Evolutionary conservation across 1,140 invertebrate genomes (phyloP).

Genomic region (Scaptomyza montana): DNA sequence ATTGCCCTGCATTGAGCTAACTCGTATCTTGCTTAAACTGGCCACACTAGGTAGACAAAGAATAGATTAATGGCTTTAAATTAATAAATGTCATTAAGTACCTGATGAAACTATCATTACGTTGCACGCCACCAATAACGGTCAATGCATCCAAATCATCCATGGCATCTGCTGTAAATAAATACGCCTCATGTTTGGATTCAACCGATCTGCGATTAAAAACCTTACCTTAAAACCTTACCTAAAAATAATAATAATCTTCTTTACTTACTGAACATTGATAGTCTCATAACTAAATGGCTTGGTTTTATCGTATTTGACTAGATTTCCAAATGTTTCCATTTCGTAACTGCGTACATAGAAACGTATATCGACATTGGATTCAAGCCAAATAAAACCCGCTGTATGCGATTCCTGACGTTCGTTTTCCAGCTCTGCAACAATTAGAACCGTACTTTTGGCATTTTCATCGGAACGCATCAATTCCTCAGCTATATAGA

Average conservation of each 20-base stretch:
- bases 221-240: no score
- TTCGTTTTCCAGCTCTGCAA: constrained; percentile 45
- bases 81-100: not conserved
- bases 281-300: constrained; percentile 17
- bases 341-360: constrained; percentile 59
- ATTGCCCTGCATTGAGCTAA: constrained; percentile 28
- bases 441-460: constrained; percentile 48
- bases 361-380: constrained; percentile 47
- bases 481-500: constrained; percentile 71
- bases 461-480: constrained; percentile 27
- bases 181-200: constrained; percentile 26
- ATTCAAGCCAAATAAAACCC: constrained; percentile 66
- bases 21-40: constrained; percentile 45
- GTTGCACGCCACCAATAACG: constrained; percentile 51
- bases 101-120: constrained; percentile 45
- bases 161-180: constrained; percentile 53
- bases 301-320: constrained; percentile 19
- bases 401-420: constrained; percentile 31
- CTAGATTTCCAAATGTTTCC: constrained; percentile 60
- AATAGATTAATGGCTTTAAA: not conserved
- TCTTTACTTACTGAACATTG: constrained; percentile 46
- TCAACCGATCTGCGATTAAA: constrained; percentile 37
- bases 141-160: constrained; percentile 36
- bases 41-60: constrained; percentile 30
- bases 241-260: no score